Base-by-base conservation (phyloP, 2,113 vertebrate species). In the Cyanistes caeruleus region DNA sequence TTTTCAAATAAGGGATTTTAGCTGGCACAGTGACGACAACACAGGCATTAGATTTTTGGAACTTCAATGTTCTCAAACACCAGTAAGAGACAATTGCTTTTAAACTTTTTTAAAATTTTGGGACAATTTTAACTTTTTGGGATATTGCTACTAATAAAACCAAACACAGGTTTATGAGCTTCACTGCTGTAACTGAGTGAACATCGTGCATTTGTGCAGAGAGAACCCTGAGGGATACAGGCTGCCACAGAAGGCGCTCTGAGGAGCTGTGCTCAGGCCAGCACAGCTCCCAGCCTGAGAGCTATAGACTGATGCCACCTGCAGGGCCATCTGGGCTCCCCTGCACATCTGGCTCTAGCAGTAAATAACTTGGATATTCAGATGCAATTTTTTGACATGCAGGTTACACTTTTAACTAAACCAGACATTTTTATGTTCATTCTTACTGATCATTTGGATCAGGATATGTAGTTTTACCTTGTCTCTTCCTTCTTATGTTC, bases 401-500 rank as follows among this genome's bases (percentile, higher is more conserved):
- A 65, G 51, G 20, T 63, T 62, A 44, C 6, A n/a, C 16, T 79
- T 83, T 15, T 55, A 84, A 41, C 31, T 64, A 82, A 64, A 53
- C 5, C 41, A 73, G 58, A 76, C 10, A 21, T 77, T 94, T 84
- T 60, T 43, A 82, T 1, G 0, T 51, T 64, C 49, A 31, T 27
- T 9, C 28, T 49, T 46, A 46, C 15, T 37, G 46, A 39, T 49
- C 5, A 35, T 21, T 64, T 39, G 49, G 20, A 82, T 27, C 12
- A 49, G 22, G 14, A 60, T 15, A 33, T 10, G 6, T n/a, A 70
- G 43, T 85, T 90, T 94, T 96, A 99, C 99, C 99, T 98, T 60
- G 99, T 98, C 81, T 99, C 99, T 95, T 99, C 99, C 92, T 99
- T 99, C 97, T 98, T 99, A 89, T 99, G 98, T 88, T 99, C 99